Evolutionary conservation across 2,797 vertebrate genomes (phyloP).

Genomic region (Neosilurus mollespiculum): DNA sequence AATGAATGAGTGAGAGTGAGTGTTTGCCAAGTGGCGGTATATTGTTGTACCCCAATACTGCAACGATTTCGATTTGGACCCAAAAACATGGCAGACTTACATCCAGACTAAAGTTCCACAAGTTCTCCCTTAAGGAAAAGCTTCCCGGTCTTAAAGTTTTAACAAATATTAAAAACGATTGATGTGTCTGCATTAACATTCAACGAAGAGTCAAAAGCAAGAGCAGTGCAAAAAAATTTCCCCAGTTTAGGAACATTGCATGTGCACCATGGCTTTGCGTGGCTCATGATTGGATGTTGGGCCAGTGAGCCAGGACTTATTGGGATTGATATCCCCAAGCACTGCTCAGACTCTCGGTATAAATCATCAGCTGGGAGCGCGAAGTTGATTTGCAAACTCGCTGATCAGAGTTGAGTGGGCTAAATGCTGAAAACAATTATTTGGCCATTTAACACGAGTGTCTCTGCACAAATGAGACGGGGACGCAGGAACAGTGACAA

Average conservation of each 20-base stretch:
- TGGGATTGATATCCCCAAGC: conserved; percentile 73
- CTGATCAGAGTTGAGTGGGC: conserved; percentile 66
- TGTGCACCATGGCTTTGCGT: conserved; percentile 60
- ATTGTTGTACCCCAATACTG: too few species aligned
- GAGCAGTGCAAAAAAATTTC: not conserved
- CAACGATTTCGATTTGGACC: too few species aligned
- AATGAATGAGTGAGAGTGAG: too few species aligned
- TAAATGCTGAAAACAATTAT: conserved; percentile 77
- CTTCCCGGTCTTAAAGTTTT: not conserved
- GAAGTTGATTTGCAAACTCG: conserved; percentile 67
- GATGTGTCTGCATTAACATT: not conserved
- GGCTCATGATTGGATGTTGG: conserved; percentile 66
- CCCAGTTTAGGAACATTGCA: conserved; percentile 61
- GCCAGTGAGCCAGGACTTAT: conserved; percentile 68
- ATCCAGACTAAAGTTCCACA: too few species aligned
- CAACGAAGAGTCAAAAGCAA: not conserved
- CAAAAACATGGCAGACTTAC: too few species aligned
- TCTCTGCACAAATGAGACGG: conserved; percentile 62
- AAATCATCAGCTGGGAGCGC: conserved; percentile 67
- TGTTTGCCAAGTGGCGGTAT: too few species aligned
- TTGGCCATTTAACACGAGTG: conserved; percentile 73
- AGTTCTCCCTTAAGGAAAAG: not conserved
- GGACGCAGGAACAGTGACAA: conserved; percentile 77
- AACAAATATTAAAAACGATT: not conserved
- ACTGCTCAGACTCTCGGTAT: conserved; percentile 61